These are phyloP conservation scores for Gnathonemus longibarbis DNA, from an alignment of 2,113 vertebrate species.

Conservation along the genomic window DNA sequence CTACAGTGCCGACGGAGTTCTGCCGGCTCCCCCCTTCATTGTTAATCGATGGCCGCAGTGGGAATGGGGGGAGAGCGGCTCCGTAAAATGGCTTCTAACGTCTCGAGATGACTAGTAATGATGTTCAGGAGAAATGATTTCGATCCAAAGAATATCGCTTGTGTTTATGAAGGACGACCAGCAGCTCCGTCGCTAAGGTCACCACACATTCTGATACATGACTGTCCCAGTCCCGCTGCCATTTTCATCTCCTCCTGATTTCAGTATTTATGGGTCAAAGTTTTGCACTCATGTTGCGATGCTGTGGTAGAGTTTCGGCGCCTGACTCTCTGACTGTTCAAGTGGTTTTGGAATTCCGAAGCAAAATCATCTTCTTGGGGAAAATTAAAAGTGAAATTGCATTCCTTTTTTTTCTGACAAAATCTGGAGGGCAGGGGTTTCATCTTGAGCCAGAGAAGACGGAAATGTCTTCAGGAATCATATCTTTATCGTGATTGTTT, in stretches of 20 bases:
- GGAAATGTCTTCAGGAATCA: neutral
- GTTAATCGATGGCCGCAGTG: neutral
- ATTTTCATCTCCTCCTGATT: neutral
- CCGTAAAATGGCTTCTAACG: neutral
- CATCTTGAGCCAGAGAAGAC: neutral
- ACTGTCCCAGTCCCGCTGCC: neutral
- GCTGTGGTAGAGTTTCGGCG: neutral
- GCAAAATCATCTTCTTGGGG: neutral
- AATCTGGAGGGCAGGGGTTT: neutral
- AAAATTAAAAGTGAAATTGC: neutral
- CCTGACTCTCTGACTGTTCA: neutral
- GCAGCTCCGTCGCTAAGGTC: neutral
- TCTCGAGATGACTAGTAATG: neutral
- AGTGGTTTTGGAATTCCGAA: neutral
- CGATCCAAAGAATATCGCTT: neutral
- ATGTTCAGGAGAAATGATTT: neutral
- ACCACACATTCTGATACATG: neutral
- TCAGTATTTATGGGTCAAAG: neutral
- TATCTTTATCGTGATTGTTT: neutral
- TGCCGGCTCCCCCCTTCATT: constrained; percentile 76
- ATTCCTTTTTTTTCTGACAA: neutral
- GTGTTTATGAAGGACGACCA: neutral
- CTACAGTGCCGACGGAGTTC: constrained; percentile 54
- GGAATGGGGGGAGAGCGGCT: neutral
- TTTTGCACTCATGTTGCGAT: neutral